A percentile compares a stretch with the other conserved stretches of the same genome.
Conservation (phyloP, 2,113 vertebrate species). For the Fregetta grallaria region DNA sequence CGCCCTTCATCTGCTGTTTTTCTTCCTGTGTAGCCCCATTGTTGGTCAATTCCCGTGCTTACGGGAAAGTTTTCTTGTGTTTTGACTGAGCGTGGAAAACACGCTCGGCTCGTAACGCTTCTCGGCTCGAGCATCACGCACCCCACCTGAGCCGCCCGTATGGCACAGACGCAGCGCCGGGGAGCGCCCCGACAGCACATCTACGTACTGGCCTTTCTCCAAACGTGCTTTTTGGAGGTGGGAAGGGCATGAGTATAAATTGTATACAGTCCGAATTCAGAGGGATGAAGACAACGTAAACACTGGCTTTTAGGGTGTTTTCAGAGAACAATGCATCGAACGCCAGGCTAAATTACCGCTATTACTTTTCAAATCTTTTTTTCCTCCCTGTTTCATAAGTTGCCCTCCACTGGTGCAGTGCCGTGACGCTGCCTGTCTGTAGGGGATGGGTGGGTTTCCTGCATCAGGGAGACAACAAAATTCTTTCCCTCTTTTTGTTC, state of each 20-base stretch:
- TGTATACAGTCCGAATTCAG: background rate
- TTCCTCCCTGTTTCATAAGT: background rate
- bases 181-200: background rate
- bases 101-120: accelerated
- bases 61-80: background rate
- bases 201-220: background rate
- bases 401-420: background rate
- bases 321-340: background rate
- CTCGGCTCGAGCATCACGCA: background rate
- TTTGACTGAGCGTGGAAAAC: background rate
- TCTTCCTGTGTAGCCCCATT: background rate
- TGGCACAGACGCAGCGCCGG: accelerated
- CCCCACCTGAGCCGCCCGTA: background rate
- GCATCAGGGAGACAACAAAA: conserved; percentile 2
- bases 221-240: background rate
- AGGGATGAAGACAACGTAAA: background rate
- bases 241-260: background rate
- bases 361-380: background rate
- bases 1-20: background rate
- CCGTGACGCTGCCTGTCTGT: background rate
- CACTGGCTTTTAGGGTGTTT: background rate
- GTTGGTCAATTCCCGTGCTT: background rate
- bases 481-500: conserved; percentile 41
- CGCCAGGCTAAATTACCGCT: background rate
- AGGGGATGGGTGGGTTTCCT: conserved; percentile 65